Conservation (phyloP, 2,888 invertebrate species). For the Koerneria pararmatus region DNA sequence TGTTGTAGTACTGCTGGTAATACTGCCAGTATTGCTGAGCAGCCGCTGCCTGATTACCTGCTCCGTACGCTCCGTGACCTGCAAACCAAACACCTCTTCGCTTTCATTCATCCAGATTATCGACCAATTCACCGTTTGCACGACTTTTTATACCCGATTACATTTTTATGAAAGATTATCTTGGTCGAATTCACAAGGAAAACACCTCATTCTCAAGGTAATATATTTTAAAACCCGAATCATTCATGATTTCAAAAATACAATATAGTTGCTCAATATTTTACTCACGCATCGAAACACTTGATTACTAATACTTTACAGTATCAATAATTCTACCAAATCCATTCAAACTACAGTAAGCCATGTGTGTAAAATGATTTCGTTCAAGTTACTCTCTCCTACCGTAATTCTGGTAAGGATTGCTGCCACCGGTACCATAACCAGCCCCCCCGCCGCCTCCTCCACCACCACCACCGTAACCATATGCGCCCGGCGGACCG, state of each 20-base stretch:
- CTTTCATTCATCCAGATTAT: no score
- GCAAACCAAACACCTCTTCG: no score
- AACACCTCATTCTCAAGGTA: no score
- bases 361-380: background rate
- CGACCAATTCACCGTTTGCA: no score
- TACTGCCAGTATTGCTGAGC: constrained; percentile 48
- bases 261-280: background rate
- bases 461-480: background rate
- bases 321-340: no score
- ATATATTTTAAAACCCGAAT: background rate
- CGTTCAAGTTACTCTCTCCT: constrained; percentile 8
- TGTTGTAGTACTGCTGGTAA: constrained; percentile 49
- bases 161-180: no score
- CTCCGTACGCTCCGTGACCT: constrained; percentile 17
- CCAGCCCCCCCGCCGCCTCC: constrained; percentile 15
- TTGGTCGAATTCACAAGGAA: no score
- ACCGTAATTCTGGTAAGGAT: constrained; percentile 12
- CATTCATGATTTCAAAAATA: background rate
- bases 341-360: no score
- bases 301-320: no score
- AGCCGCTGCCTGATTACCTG: constrained; percentile 24
- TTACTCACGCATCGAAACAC: background rate
- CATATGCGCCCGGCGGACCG: background rate
- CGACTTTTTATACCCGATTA: no score
- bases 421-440: constrained; percentile 26